phyloP scores from a whole-genome alignment of 1,140 invertebrate species.

The Solenopsis fugax region DNA sequence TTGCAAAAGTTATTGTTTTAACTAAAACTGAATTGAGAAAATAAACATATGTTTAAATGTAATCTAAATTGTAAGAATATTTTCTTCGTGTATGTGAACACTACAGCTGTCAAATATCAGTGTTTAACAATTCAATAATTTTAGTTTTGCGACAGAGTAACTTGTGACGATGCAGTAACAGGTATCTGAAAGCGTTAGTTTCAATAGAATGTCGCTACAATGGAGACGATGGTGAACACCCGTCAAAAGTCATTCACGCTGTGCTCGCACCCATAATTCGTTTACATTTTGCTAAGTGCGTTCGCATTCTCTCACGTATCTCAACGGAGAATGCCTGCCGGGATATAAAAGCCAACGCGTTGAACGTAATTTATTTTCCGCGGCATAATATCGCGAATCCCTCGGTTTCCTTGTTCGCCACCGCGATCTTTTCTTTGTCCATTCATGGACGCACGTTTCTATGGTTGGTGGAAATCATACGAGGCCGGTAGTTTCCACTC shows the following conservation, averaged over 20 bases:
- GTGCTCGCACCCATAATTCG: conserved; percentile 24
- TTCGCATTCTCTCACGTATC: conserved; percentile 61
- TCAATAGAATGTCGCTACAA: neutral
- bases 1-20: neutral
- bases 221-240: neutral
- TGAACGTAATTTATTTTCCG: conserved; percentile 49
- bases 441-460: conserved; percentile 32
- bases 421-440: conserved; percentile 47
- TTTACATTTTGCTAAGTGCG: conserved; percentile 30
- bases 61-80: neutral
- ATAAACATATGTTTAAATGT: neutral
- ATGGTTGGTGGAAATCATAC: conserved; percentile 28
- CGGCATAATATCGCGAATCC: conserved; percentile 40
- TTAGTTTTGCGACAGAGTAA: neutral
- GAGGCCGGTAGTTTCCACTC: conserved; percentile 25
- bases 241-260: conserved; percentile 40
- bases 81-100: neutral
- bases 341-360: conserved; percentile 35
- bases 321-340: conserved; percentile 28
- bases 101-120: neutral
- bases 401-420: conserved; percentile 36
- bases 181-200: neutral
- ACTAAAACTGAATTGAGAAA: neutral
- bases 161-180: neutral
- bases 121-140: conserved; percentile 7